Base-by-base conservation (phyloP, 2,888 invertebrate species). In the Leptopilina myrica region DNA sequence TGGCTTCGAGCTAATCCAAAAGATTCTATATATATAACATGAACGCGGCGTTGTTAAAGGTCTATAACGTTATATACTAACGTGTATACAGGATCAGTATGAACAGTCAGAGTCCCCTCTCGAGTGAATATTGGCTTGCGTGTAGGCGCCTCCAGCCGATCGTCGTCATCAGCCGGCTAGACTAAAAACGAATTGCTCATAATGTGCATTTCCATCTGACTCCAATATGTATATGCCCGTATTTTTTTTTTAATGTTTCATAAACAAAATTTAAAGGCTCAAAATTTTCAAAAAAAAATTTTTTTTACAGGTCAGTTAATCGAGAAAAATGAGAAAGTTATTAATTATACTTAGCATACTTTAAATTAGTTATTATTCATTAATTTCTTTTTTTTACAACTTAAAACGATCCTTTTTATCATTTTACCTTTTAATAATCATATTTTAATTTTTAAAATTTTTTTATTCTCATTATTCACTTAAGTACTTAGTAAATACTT, bases 1-100 rank as follows among this genome's bases (percentile, higher is more conserved):
- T 86, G 83, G 82, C 83, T 83, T 81, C 82, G 69, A 82, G 79
- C 75, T 77, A 20, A 64, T 46, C 33, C 80, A 11, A 56, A 40
- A 64, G 79, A 81, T 79, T 33, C 77, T 83, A 81, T 77, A 67
- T 80, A 77, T 76, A 73, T 65, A 69, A 59, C 26, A 69, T 7
- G 26, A 7, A 66, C 43, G 46, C 66, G 66, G 43, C 53, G 73
- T 56, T 56, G 46, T 46, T 15, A 46, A 46, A n/a, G 12, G 33
- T 26, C 8, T 73, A 69, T 66, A 66, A 46, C 66, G 43, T 62
- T 62, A 15, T 43, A 33, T 64, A 76, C n/a, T 64, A 20, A 67
- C 69, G 69, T 15, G 6, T 26, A 33, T 65, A 77, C 59, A 12
- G 76, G 62, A 79, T 76, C 64, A 66, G 9, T 33, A 53, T 76